Base-by-base conservation (phyloP, 30 jellyfish, hydroid and myxozoan species). In the Mastigias papua region DNA sequence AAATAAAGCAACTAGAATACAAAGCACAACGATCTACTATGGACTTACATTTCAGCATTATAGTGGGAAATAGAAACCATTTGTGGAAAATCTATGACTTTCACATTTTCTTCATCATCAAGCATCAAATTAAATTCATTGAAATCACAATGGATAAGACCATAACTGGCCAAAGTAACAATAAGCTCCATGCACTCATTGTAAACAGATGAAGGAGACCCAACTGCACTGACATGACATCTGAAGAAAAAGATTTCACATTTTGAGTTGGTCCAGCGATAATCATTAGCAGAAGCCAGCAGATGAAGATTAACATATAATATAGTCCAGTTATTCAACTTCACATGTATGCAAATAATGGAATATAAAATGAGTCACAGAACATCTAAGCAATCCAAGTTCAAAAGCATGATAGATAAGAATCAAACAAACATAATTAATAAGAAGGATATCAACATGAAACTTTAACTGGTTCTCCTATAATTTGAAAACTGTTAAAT, bases 81-180 rank as follows among this genome's bases (percentile, higher is more conserved):
- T 66, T 96, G 99, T 48, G 99, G 99, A 66, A 96, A 96, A 69
- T 96, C 99, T 32, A 96, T 96, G 51, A 96, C 98, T 49, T 74
- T 87, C 48, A 90, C 84, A 29, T 73, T 82, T 37, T 83, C 96
- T 15, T 78, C 61, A 62, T 86, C 97, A 65, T 76, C 87, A n/a
- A 90, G 49, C 97, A 95, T 82, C 64, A 96, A 65, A 79, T 96
- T 96, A 78, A 91, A 96, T 67, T 96, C 99, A 57, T 96, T 96
- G 82, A 91, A 96, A 62, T 96, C 99, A 48, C 99, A 91, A 80
- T 96, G 99, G 22, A 96, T 97, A 7, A 96, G 82, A 49, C 99
- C 99, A 81, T 54, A 71, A 42, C 96, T 42, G 13, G 91, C 99
- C 32, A 96, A 77, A 21, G 89, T 79, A 35, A 91, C 72, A 70